These are phyloP conservation scores for Aegithalos caudatus DNA, from an alignment of 2,113 vertebrate genomes.

Conservation along the genomic window DNA sequence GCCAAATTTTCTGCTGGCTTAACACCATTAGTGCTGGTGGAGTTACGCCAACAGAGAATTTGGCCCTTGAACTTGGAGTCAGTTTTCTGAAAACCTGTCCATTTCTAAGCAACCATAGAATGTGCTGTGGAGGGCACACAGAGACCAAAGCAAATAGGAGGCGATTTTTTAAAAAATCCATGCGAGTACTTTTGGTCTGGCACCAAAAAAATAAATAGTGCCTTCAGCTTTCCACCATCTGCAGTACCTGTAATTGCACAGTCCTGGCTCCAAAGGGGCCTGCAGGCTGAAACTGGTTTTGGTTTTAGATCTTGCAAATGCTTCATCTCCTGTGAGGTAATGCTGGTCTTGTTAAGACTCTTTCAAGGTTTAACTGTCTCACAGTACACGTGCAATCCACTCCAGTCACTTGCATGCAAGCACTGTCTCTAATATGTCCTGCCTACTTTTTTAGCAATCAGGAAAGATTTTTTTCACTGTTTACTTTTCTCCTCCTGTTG, in stretches of 20 bases:
- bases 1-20: conserved; percentile 43
- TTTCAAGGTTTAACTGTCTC: neutral
- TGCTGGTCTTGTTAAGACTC: neutral
- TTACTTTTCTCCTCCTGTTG: neutral
- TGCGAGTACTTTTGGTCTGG: conserved; percentile 33
- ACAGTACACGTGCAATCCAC: neutral
- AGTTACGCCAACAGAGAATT: conserved; percentile 24
- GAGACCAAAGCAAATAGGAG: conserved; percentile 17
- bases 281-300: conserved; percentile 18
- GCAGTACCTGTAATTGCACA: conserved; percentile 49
- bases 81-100: conserved; percentile 26
- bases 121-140: neutral
- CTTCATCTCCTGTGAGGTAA: neutral
- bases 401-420: conserved; percentile 21
- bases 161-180: fast-evolving
- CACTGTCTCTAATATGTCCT: conserved; percentile 23
- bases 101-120: conserved; percentile 22
- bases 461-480: conserved; percentile 18
- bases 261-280: neutral
- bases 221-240: conserved; percentile 50
- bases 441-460: conserved; percentile 39
- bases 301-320: neutral
- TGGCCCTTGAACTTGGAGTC: conserved; percentile 51
- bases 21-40: conserved; percentile 14
- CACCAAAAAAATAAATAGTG: conserved; percentile 50